Conservation (phyloP, 2,888 invertebrate species). For the Dastarcus helophoroides region DNA sequence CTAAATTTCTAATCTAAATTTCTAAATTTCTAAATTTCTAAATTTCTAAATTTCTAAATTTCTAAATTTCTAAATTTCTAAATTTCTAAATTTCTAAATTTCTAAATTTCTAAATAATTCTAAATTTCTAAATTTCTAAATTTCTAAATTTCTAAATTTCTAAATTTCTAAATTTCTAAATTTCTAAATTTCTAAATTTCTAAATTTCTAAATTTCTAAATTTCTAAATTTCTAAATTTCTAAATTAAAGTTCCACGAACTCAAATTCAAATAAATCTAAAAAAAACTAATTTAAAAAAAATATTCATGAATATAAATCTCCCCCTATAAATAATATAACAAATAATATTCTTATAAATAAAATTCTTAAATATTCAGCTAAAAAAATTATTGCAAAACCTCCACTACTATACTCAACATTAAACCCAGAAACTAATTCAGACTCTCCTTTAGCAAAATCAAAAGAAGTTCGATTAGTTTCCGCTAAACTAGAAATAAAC, state of each 20-base stretch:
- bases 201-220: too few species aligned
- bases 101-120: too few species aligned
- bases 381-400: constrained; percentile 65
- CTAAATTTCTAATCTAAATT: too few species aligned
- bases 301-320: constrained; percentile 37
- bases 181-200: too few species aligned
- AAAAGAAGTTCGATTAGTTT: constrained; percentile 64
- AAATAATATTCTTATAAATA: constrained; percentile 54
- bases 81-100: too few species aligned
- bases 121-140: too few species aligned
- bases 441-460: constrained; percentile 72
- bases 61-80: too few species aligned
- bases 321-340: constrained; percentile 47
- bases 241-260: constrained; percentile 53
- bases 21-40: too few species aligned
- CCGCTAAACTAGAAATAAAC: constrained; percentile 51
- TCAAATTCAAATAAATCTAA: constrained; percentile 53
- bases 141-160: too few species aligned
- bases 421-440: constrained; percentile 70
- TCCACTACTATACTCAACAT: constrained; percentile 62
- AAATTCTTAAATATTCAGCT: constrained; percentile 56
- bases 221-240: too few species aligned
- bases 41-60: too few species aligned
- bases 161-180: too few species aligned
- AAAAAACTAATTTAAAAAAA: constrained; percentile 45